Conservation (phyloP, 2,113 vertebrate genomes). For the Osmerus eperlanus region DNA sequence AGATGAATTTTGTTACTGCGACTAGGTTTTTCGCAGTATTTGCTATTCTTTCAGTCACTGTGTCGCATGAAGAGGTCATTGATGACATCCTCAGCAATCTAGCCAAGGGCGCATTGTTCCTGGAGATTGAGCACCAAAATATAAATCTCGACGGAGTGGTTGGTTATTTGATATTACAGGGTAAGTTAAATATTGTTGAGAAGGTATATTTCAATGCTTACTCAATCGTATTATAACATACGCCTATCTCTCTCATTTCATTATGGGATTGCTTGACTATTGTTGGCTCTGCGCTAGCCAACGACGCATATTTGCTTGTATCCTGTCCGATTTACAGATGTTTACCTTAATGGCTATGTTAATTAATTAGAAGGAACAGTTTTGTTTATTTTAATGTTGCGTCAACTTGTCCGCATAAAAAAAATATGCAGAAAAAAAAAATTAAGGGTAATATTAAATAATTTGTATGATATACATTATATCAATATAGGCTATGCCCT, state of each 20-base stretch:
- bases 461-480: too few relatives aligned
- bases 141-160: conserved; percentile 81
- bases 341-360: too few relatives aligned
- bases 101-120: conserved; percentile 70
- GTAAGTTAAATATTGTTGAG: conserved; percentile 50
- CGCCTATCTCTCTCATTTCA: background rate
- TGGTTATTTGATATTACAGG: conserved; percentile 79
- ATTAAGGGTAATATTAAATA: too few relatives aligned
- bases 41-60: conserved; percentile 42
- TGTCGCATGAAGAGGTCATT: conserved; percentile 60
- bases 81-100: conserved; percentile 71
- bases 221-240: background rate
- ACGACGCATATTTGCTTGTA: too few relatives aligned
- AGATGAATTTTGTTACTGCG: conserved; percentile 28
- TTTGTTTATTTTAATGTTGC: too few relatives aligned
- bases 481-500: too few relatives aligned
- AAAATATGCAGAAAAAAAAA: too few relatives aligned
- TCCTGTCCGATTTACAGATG: too few relatives aligned
- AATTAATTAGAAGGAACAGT: too few relatives aligned
- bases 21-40: conserved; percentile 19
- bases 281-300: too few relatives aligned
- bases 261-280: background rate
- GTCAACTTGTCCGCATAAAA: too few relatives aligned
- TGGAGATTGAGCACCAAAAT: conserved; percentile 68
- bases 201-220: background rate